A percentile compares a stretch with the other conserved stretches of the same genome.
phyloP scores from a whole-genome alignment of 1,140 invertebrate species.

The Apis laboriosa region DNA sequence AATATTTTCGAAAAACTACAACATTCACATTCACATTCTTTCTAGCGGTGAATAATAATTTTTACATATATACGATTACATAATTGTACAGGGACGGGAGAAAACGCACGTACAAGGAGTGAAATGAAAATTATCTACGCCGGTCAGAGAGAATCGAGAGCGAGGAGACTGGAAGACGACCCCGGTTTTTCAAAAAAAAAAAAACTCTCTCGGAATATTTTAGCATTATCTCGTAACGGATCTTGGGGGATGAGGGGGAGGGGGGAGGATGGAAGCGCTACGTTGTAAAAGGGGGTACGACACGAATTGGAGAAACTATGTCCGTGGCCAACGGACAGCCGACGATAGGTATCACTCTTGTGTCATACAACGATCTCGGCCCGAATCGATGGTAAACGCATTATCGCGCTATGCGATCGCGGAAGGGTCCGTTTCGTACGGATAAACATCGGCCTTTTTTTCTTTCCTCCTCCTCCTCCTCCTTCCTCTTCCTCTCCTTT shows the following conservation, averaged over 20 bases:
- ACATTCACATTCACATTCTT: no score
- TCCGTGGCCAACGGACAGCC: conserved; percentile 26
- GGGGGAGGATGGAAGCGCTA: not conserved
- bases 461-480: no score
- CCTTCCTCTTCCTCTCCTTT: no score
- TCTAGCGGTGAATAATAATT: no score
- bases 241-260: not conserved
- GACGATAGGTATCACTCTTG: conserved; percentile 33
- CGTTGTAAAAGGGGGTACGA: conserved; percentile 7
- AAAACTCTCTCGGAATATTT: conserved; percentile 1
- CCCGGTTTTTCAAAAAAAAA: not conserved
- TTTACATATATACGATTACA: no score
- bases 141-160: no score
- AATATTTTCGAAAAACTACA: no score
- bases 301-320: conserved; percentile 1
- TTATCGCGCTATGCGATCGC: conserved; percentile 13
- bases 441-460: conserved; percentile 39
- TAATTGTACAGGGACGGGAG: no score
- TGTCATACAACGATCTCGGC: conserved; percentile 40
- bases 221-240: not conserved
- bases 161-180: no score
- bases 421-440: conserved; percentile 33
- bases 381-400: conserved; percentile 37
- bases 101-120: no score
- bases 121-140: no score